Conservation (phyloP, 2,888 invertebrate species). For the Minunthozetes semirufus region DNA sequence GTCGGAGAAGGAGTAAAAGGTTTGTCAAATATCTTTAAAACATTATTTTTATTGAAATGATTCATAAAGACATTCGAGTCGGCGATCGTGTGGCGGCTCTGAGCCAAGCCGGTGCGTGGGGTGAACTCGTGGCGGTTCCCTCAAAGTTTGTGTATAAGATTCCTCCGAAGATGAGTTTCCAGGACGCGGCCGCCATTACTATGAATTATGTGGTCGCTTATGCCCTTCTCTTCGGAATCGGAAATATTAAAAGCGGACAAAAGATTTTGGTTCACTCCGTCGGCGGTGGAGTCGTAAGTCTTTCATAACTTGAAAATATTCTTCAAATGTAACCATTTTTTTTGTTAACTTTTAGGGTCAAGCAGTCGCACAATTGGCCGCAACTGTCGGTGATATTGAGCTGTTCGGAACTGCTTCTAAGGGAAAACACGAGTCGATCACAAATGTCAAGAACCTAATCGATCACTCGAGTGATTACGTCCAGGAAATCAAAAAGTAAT, state of each 20-base stretch:
- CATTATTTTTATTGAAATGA: not conserved
- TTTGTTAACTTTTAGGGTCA: conserved; percentile 56
- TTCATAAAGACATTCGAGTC: conserved; percentile 44
- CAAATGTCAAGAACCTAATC: conserved; percentile 65
- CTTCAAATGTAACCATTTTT: not conserved
- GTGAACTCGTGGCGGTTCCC: conserved; percentile 71
- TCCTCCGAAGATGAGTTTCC: conserved; percentile 65
- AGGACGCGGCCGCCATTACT: conserved; percentile 74
- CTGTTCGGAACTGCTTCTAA: conserved; percentile 78
- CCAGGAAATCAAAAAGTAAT: conserved; percentile 75
- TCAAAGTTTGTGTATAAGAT: conserved; percentile 71
- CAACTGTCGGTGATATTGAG: conserved; percentile 70
- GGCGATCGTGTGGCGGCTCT: conserved; percentile 64
- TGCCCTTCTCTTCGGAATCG: conserved; percentile 74
- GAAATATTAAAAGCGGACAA: conserved; percentile 68
- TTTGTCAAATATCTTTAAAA: conserved; percentile 57
- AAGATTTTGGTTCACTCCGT: conserved; percentile 74
- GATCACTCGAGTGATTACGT: conserved; percentile 74
- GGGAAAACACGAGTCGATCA: conserved; percentile 73
- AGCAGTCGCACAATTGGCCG: conserved; percentile 72
- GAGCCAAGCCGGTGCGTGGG: conserved; percentile 77
- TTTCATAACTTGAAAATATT: not conserved
- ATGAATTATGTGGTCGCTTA: conserved; percentile 81
- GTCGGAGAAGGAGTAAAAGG: conserved; percentile 70
- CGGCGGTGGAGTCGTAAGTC: conserved; percentile 69